Evolutionary conservation across 1,140 invertebrate genomes (phyloP).

Genomic region (Notospermus geniculatus): DNA sequence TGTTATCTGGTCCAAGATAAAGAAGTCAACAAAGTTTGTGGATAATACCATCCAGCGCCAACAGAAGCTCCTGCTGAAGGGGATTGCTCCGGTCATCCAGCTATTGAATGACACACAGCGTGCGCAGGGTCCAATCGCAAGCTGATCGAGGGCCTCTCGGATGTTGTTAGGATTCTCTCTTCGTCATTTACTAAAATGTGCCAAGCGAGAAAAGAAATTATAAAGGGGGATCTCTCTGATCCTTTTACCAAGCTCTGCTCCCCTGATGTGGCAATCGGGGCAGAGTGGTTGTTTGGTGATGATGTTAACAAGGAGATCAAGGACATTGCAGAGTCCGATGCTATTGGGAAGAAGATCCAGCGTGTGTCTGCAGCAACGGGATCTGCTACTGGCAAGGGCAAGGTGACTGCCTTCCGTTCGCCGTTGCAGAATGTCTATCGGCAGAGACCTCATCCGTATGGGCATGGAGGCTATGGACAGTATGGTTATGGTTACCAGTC

Average conservation of each 20-base stretch:
- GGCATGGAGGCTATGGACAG: no score
- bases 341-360: not conserved
- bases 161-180: not conserved
- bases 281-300: not conserved
- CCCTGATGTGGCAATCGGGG: not conserved
- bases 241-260: slow-evolving; percentile 3
- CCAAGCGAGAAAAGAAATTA: not conserved
- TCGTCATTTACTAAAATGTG: not conserved
- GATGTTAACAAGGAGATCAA: not conserved
- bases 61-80: no score
- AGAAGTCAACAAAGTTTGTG: no score
- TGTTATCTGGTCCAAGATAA: no score
- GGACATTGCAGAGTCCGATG: not conserved
- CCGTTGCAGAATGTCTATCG: not conserved
- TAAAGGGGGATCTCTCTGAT: not conserved
- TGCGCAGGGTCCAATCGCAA: no score
- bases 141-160: no score
- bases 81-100: no score
- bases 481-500: no score
- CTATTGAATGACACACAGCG: no score
- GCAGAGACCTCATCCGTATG: no score
- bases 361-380: not conserved
- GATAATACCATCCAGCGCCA: no score
- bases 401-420: no score
- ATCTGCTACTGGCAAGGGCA: not conserved